phyloP scores from a whole-genome alignment of 2,113 vertebrate species.

The Pycnonotus jocosus region DNA sequence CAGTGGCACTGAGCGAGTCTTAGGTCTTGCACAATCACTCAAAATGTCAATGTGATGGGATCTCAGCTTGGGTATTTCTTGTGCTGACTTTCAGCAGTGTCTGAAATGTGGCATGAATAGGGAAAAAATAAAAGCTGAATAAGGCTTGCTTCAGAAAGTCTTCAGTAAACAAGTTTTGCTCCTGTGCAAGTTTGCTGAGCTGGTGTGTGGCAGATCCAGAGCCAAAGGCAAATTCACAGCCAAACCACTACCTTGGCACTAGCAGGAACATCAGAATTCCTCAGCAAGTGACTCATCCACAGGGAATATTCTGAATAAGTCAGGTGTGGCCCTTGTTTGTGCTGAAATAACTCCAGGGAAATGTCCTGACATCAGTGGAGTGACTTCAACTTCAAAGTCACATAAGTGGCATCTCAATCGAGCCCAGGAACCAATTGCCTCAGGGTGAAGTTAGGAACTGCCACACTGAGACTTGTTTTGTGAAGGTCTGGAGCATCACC shows the following conservation, averaged over 20 bases:
- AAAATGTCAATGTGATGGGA: neutral
- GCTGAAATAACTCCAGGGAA: neutral
- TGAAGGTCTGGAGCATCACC: neutral
- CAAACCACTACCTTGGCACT: neutral
- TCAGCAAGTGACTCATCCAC: neutral
- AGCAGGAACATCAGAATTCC: neutral
- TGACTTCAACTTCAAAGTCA: neutral
- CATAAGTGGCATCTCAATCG: neutral
- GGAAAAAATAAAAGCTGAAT: neutral
- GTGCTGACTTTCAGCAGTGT: neutral
- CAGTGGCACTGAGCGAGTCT: neutral
- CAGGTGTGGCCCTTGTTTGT: neutral
- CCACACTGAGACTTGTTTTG: neutral
- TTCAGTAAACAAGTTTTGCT: neutral
- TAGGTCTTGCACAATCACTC: neutral
- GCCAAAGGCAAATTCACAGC: neutral
- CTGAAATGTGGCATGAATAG: neutral
- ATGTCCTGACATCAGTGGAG: neutral
- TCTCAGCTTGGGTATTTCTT: neutral
- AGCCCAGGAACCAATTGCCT: neutral
- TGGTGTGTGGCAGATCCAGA: neutral
- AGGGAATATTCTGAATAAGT: neutral
- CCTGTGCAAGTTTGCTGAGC: neutral
- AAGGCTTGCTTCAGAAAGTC: neutral
- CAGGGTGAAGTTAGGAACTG: neutral